Conservation (phyloP, 2,797 vertebrate genomes). For the Macropus fuliginosus region DNA sequence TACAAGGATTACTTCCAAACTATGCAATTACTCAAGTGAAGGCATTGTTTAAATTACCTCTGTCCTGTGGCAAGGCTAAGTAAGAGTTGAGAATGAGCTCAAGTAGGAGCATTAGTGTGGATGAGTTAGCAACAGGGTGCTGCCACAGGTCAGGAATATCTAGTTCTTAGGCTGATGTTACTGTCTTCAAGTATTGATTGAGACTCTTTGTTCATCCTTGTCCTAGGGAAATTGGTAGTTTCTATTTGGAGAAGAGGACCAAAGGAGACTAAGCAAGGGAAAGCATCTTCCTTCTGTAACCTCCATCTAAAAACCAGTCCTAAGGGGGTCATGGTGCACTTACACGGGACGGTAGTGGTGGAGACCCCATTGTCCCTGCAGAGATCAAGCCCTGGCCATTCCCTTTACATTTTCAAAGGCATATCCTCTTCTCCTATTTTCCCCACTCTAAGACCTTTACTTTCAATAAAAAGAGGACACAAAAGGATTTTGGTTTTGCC, state of each 20-base stretch:
- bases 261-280: neutral
- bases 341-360: neutral
- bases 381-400: too few relatives aligned
- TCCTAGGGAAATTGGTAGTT: neutral
- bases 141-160: neutral
- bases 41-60: neutral
- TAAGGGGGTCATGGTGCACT: neutral
- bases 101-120: neutral
- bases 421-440: neutral
- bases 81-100: neutral
- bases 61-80: neutral
- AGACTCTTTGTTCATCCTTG: neutral
- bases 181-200: too few relatives aligned
- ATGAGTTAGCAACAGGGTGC: neutral
- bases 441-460: neutral
- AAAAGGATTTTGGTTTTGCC: neutral
- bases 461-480: neutral
- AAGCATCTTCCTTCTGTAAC: neutral
- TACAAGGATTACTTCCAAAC: conserved; percentile 6
- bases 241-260: neutral
- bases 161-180: neutral
- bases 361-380: neutral
- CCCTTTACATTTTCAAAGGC: neutral
- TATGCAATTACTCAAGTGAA: neutral
- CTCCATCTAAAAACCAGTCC: neutral